Evolutionary conservation across 1,140 invertebrate genomes (phyloP), one percentile per base, ranked within the genome.

Genomic region (Brachionus koreanus): DNA sequence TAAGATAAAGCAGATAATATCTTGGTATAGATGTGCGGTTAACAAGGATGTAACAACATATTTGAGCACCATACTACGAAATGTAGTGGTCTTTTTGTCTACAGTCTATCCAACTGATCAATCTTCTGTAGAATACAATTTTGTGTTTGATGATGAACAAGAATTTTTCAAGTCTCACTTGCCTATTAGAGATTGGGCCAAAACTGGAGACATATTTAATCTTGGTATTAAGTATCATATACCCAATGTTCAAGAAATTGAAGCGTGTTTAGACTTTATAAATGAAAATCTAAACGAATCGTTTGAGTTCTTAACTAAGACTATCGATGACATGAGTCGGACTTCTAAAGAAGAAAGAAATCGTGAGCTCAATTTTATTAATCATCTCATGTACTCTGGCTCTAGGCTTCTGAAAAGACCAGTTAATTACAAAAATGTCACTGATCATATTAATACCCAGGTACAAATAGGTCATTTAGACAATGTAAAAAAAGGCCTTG

Each of bases 131-230:
- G 86, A 90, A 5, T 88, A 90, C 10, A 46, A 42, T 33, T 61
- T 82, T 69, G 79, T 65, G 7, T 79, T 35, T n/a, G 76, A 79
- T 61, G 90, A 92, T 77, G 92, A 91, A 83, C 91, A 92, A 69
- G 89, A 90, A 69, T 91, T 91, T 1, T 88, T 93, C 1, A 89
- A 90, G 49, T 91, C 93, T 69, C 93, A 92, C 89, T 88, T 95
- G 9, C 91, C 94, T 3, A 91, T 95, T 16, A 86, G 90, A 85
- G 92, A 95, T 83, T 97, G 95, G 95, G 95, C 93, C 0, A 89
- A 91, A 82, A 88, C 92, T 0, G 90, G 91, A 10, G 88, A 93
- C 84, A 85, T 93, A 4, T 87, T 92, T 33, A 89, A 92, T 3
- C 87, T 93, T 10, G 89, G 92, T 6, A 88, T 95, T 2, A 88